Base-by-base conservation (phyloP, 2,888 invertebrate genomes). In the Ectemnius continuus region DNA sequence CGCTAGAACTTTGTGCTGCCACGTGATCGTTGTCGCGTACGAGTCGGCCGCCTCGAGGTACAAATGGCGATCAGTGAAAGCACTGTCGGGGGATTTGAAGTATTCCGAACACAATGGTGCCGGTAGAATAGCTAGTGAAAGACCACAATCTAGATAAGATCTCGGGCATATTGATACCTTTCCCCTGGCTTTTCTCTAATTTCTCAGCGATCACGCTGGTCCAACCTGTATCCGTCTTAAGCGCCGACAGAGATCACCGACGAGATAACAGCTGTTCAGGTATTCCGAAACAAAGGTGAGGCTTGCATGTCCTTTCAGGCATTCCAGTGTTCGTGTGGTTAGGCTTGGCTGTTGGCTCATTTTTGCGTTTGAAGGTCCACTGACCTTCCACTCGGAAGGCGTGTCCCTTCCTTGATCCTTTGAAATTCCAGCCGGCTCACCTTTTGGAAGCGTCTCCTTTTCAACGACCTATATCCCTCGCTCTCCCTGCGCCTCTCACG, bases 121-220 rank as follows among this genome's bases (percentile, higher is more conserved):
- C 57, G 59, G n/a, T 59, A 64, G 69, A 67, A 72, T 67, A 65
- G 73, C 58, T 58, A 57, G 74, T 57, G 73, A 73, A 58, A 66
- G 64, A 82, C 65, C 69, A 73, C 48, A 63, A 61, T 48, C 28
- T n/a, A 52, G 80, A 82, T 82, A 76, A 57, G 48, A 81, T 81
- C 70, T 64, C 65, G 61, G 61, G 61, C 58, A 67, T 66, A 76
- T 72, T 73, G 76, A 66, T 70, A 36, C 71, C 70, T 59, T 70
- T 73, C 59, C 75, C 18, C n/a, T 47, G 67, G 60, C 63, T 81
- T 81, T 79, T 70, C 80, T 67, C 76, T 82, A 82, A 81, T 82
- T 81, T 79, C 74, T 76, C 68, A 57, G n/a, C 56, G 67, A 63
- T 67, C 71, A 65, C 63, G n/a, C 66, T 36, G 45, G 18, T 26